A percentile compares a stretch with the other conserved stretches of the same genome.
phyloP scores from a whole-genome alignment of 2,113 vertebrate species.

The Hylia prasina region DNA sequence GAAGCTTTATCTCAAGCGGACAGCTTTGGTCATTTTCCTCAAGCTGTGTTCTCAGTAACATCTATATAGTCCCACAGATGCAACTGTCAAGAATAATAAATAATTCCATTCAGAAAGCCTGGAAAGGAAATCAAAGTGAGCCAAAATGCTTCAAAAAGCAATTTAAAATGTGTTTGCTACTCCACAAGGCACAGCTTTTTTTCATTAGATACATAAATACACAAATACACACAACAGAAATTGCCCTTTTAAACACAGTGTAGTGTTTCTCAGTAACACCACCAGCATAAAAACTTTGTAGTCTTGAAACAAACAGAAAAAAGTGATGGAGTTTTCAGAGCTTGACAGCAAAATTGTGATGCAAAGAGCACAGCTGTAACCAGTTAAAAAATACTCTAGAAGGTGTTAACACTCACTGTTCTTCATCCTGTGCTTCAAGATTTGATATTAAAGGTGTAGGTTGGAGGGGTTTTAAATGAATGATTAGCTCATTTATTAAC shows the following conservation, averaged over 20 bases:
- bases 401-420: background rate
- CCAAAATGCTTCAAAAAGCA: background rate
- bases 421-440: background rate
- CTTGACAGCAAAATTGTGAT: background rate
- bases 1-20: background rate
- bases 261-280: background rate
- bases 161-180: background rate
- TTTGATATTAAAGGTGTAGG: background rate
- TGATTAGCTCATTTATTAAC: background rate
- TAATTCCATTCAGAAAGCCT: background rate
- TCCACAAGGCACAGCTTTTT: background rate
- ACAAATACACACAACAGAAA: background rate
- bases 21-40: background rate
- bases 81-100: background rate
- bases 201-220: background rate
- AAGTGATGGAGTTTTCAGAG: background rate
- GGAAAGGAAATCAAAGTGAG: background rate
- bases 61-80: background rate
- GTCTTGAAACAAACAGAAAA: background rate
- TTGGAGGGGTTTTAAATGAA: background rate
- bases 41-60: background rate
- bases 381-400: background rate
- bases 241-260: background rate
- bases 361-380: background rate
- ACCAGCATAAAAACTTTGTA: background rate